Evolutionary conservation across 2,888 invertebrate genomes (phyloP).

Genomic region (Eupithecia inturbata): DNA sequence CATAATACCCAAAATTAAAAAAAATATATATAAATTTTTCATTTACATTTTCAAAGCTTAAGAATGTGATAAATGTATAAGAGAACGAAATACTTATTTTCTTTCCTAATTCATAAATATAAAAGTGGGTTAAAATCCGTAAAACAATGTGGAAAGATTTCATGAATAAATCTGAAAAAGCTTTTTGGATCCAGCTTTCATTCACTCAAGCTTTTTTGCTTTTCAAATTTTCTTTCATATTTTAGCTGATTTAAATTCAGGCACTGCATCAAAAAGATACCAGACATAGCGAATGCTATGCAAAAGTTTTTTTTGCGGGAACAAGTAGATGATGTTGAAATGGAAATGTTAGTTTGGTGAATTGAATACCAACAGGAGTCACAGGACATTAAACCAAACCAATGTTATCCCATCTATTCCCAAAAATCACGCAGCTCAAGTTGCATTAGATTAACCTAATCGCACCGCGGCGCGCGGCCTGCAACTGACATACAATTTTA

Average conservation of each 20-base stretch:
- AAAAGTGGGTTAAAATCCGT: slow-evolving; percentile 24
- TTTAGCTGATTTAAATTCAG: slow-evolving; percentile 38
- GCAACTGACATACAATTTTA: slow-evolving; percentile 26
- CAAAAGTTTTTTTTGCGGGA: neutral
- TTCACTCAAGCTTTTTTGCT: slow-evolving; percentile 26
- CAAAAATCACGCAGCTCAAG: neutral
- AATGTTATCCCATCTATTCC: neutral
- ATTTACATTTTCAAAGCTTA: slow-evolving; percentile 1
- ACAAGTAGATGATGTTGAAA: neutral
- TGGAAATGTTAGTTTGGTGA: neutral
- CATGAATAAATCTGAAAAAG: slow-evolving; percentile 34
- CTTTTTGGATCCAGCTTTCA: slow-evolving; percentile 24
- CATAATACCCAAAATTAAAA: neutral
- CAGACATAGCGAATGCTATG: slow-evolving; percentile 13
- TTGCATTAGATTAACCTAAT: slow-evolving; percentile 14
- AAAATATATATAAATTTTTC: neutral
- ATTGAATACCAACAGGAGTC: neutral
- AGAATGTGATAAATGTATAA: neutral
- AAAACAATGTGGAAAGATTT: slow-evolving; percentile 29
- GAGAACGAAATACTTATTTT: neutral
- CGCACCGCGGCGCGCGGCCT: neutral
- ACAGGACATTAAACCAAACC: neutral
- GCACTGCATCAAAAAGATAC: slow-evolving; percentile 32
- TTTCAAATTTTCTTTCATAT: slow-evolving; percentile 31
- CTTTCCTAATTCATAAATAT: slow-evolving; percentile 22